A percentile compares a stretch with the other conserved stretches of the same genome.
phyloP scores from a whole-genome alignment of 2,113 vertebrate genomes.

The Herpetotheres cachinnans region DNA sequence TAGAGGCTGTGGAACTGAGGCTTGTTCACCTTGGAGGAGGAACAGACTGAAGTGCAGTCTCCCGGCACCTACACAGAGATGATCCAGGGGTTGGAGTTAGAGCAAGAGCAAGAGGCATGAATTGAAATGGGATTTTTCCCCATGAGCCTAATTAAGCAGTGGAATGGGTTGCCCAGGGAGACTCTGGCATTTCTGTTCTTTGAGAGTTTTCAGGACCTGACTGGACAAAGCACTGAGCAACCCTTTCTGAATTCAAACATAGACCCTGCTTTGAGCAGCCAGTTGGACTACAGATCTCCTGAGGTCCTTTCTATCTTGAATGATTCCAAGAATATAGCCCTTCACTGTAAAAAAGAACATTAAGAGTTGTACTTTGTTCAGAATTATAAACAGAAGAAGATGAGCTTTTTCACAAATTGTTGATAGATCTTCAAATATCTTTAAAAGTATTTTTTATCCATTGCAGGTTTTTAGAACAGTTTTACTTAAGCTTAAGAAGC shows the following conservation, averaged over 20 bases:
- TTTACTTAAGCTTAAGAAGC: background rate
- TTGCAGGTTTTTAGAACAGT: background rate
- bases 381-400: background rate
- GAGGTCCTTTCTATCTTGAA: background rate
- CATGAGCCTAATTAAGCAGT: background rate
- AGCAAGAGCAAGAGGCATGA: background rate
- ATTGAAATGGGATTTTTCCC: background rate
- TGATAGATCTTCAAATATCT: background rate
- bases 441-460: background rate
- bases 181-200: background rate
- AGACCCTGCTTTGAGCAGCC: background rate
- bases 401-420: background rate
- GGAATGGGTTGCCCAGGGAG: accelerated
- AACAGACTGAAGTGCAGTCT: background rate
- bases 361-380: background rate
- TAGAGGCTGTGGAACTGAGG: background rate
- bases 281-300: background rate
- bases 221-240: background rate
- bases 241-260: background rate
- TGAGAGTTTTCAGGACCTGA: background rate
- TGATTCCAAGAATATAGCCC: background rate
- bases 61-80: background rate
- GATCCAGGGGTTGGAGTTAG: background rate
- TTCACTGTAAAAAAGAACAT: background rate
- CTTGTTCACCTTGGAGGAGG: background rate